Evolutionary conservation across 2,113 vertebrate species (phyloP).

Genomic region (Talpa occidentalis): DNA sequence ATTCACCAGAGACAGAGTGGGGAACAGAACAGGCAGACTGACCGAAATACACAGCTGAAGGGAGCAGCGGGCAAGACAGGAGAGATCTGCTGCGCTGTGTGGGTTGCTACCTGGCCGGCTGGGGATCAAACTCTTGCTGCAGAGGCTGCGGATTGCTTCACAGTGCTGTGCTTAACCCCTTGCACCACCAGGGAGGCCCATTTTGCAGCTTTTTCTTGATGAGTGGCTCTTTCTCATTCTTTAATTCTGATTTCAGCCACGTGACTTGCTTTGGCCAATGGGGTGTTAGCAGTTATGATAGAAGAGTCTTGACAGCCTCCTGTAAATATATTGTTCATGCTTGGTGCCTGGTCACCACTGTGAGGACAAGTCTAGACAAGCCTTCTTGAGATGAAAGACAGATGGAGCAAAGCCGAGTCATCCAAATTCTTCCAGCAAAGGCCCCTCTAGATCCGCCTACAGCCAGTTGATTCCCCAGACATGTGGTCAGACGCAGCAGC

Average conservation of each 20-base stretch:
- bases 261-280: neutral
- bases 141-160: too few species aligned
- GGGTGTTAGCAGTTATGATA: neutral
- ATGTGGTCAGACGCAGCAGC: neutral
- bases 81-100: too few species aligned
- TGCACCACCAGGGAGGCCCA: too few species aligned
- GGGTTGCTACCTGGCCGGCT: too few species aligned
- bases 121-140: too few species aligned
- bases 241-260: neutral
- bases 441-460: neutral
- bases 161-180: too few species aligned
- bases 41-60: too few species aligned
- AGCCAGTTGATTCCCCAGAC: neutral
- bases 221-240: neutral
- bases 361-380: neutral
- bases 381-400: neutral
- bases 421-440: neutral
- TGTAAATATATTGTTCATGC: neutral
- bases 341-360: neutral
- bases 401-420: neutral
- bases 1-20: too few species aligned
- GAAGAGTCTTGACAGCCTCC: neutral
- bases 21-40: too few species aligned
- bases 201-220: neutral
- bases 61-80: too few species aligned